Conservation (phyloP, 2,113 vertebrate genomes). For the Hippocampus guttulatus region DNA sequence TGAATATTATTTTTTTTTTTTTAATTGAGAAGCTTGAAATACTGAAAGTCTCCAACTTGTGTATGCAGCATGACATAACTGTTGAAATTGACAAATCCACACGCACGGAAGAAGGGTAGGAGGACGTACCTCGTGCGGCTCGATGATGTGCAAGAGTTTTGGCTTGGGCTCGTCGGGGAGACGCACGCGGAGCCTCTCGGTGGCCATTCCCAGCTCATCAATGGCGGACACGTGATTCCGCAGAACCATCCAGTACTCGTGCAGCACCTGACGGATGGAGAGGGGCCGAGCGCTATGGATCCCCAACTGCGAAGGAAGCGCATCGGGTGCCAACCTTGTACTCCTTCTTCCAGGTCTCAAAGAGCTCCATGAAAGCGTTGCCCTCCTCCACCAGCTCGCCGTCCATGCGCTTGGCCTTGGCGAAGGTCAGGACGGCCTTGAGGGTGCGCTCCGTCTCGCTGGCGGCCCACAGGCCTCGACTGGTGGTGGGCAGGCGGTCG, state of each 20-base stretch:
- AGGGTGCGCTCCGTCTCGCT: constrained; percentile 91
- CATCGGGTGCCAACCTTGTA: constrained; percentile 81
- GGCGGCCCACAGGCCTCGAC: constrained; percentile 88
- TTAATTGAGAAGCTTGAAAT: too few species aligned
- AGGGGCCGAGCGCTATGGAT: background rate
- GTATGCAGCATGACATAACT: background rate
- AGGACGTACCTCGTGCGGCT: constrained; percentile 84
- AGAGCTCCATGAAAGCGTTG: constrained; percentile 88
- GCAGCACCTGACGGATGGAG: constrained; percentile 78
- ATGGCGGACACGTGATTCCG: constrained; percentile 94
- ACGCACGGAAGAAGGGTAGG: background rate
- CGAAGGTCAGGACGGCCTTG: constrained; percentile 87
- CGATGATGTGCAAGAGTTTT: constrained; percentile 92
- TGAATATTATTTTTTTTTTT: too few species aligned
- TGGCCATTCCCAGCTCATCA: constrained; percentile 97
- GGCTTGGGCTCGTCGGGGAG: constrained; percentile 90
- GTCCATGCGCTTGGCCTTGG: constrained; percentile 84
- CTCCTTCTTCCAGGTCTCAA: constrained; percentile 96
- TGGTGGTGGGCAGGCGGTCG: constrained; percentile 90
- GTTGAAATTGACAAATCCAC: too few species aligned
- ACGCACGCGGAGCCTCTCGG: constrained; percentile 87
- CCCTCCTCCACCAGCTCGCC: constrained; percentile 83
- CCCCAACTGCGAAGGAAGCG: background rate
- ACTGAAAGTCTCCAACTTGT: too few species aligned
- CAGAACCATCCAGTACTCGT: constrained; percentile 97